Evolutionary conservation across 2,888 invertebrate genomes (phyloP), one percentile per base, ranked within the genome.

Genomic region (Volucella inflata): DNA sequence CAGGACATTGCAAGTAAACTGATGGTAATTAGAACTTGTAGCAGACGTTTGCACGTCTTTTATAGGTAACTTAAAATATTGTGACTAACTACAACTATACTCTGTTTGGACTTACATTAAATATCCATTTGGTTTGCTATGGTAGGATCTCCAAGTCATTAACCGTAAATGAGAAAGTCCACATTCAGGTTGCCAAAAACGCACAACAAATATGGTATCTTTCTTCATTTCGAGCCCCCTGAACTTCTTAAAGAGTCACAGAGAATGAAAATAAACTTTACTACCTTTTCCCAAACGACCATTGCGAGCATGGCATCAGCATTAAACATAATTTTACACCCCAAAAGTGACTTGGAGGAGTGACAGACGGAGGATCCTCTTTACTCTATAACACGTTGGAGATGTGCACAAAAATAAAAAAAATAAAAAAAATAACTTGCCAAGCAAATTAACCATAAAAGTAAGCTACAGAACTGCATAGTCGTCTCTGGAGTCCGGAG

Each of bases 381-480:
- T 62, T n/a, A 46, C 10, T 51, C 38, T 57, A 11, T 16, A 14
- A 44, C 11, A 16, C n/a, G 21, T 16, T 30, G 16, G 36, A 55
- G 44, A 16, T 62, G 44, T 0, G 30, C 6, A 30, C 30, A 1
- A 21, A 21, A 21, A 21, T 2, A 2, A 21, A 2, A 21, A 21
- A 21, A 21, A 21, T 1, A 30, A 30, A 30, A 14, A 83, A 74
- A 79, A 75, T 74, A 70, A 81, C 75, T 30, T 81, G 78, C 83
- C 68, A 70, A 55, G 57, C 62, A 84, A 84, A 84, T 84, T 76
- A 65, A 55, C 71, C 60, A 80, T 80, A 72, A 80, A 79, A 80
- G 57, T 59, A 46, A 79, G 17, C 74, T 44, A 70, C 64, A 64
- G 57, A 79, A 74, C 51, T 70, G 68, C 72, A 62, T 70, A 59